A percentile compares a stretch with the other conserved stretches of the same genome.
Evolutionary conservation across 2,888 invertebrate species (phyloP).

Genomic region (Magallana nippona): DNA sequence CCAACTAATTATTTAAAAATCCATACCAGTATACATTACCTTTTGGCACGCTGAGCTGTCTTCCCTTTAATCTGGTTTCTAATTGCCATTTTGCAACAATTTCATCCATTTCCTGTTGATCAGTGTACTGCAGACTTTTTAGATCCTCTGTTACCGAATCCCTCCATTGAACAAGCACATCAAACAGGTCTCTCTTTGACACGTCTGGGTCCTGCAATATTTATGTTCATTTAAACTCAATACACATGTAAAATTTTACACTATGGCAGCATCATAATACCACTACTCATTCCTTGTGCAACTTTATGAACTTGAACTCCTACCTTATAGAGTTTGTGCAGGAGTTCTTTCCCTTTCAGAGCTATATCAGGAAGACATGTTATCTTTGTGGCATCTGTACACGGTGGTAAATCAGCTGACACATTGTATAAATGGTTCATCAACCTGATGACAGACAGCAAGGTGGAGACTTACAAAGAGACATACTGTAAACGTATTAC

Average conservation of each 20-base stretch:
- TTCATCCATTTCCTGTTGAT: conserved; percentile 57
- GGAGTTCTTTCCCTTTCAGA: conserved; percentile 52
- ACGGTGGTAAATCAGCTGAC: conserved; percentile 53
- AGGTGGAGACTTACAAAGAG: too few species aligned
- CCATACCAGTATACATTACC: conserved; percentile 37
- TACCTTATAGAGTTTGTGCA: conserved; percentile 67
- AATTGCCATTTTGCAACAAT: conserved; percentile 69
- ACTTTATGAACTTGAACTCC: not conserved
- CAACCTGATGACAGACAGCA: conserved; percentile 50
- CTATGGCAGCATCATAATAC: too few species aligned
- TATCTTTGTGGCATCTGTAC: conserved; percentile 51
- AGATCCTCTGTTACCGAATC: conserved; percentile 56
- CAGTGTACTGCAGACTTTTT: conserved; percentile 50
- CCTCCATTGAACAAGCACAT: conserved; percentile 63
- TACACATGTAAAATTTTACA: too few species aligned
- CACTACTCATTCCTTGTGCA: too few species aligned
- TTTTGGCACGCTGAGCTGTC: conserved; percentile 43
- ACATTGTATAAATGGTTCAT: conserved; percentile 64
- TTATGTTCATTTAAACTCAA: not conserved
- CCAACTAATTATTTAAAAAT: too few species aligned
- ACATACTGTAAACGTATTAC: too few species aligned
- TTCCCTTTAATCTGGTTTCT: conserved; percentile 62
- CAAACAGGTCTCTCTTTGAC: conserved; percentile 70
- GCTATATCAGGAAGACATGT: conserved; percentile 53
- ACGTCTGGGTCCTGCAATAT: conserved; percentile 63